These are phyloP conservation scores for Peribatodes rhomboidaria DNA, from an alignment of 2,888 invertebrate species.

Conservation along the genomic window DNA sequence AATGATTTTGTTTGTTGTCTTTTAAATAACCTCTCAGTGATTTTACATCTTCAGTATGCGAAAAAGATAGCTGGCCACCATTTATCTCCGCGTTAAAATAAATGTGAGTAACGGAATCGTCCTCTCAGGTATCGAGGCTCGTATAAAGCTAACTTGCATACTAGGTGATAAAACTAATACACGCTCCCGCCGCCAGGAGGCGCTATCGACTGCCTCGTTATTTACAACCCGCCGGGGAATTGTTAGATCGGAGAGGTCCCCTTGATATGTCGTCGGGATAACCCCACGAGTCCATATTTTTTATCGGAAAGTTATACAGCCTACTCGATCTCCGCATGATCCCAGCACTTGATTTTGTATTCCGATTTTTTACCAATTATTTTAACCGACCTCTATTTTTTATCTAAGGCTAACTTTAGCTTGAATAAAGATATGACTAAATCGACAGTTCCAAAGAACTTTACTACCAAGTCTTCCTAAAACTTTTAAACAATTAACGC, in stretches of 20 bases:
- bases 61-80: too few relatives aligned
- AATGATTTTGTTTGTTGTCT: too few relatives aligned
- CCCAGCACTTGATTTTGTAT: constrained; percentile 29
- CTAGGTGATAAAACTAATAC: constrained; percentile 66
- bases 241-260: constrained; percentile 65
- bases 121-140: constrained; percentile 8
- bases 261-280: constrained; percentile 76
- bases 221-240: constrained; percentile 74
- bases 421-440: not conserved
- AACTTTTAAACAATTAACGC: constrained; percentile 25
- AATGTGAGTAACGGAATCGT: constrained; percentile 3
- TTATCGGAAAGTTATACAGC: constrained; percentile 60
- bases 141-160: constrained; percentile 40
- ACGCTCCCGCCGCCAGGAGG: constrained; percentile 61
- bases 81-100: too few relatives aligned
- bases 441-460: not conserved
- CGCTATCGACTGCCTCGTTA: constrained; percentile 70
- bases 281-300: constrained; percentile 77
- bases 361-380: constrained; percentile 31
- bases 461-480: not conserved
- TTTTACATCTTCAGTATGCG: too few relatives aligned
- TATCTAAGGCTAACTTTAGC: not conserved
- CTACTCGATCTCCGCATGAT: constrained; percentile 48
- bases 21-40: too few relatives aligned
- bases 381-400: constrained; percentile 2